Evolutionary conservation across 2,797 vertebrate genomes (phyloP), one percentile per base, ranked within the genome.

Genomic region (Acanthurus lineatus): DNA sequence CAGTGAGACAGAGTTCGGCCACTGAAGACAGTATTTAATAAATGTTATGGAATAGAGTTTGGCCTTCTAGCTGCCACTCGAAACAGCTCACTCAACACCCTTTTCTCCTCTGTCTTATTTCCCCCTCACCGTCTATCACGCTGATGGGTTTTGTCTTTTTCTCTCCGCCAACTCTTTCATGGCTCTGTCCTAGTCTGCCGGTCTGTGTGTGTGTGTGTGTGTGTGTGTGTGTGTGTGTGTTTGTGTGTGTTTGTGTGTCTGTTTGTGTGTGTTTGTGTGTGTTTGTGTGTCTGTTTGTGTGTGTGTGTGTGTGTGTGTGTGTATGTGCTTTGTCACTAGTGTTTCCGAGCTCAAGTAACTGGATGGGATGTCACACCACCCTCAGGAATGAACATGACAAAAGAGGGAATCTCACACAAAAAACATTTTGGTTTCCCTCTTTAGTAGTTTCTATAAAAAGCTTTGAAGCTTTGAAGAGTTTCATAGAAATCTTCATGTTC

Each of bases 1-100:
- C 83, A 77, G 86, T 19, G 54, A 87, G 84, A 82, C 86, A 8
- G 86, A 87, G 89, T 89, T 79, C 57, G 73, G 83, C 86, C 84
- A 69, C 85, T 81, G 84, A 79, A 91, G 86, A 89, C 85, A 69
- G 71, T 90, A 88, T 93, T 93, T 93, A 91, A 92, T 93, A 94
- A 91, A 91, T 86, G 89, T 93, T 93, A 88, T 84, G 85, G 87
- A 92, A 88, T 88, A 73, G 78, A 89, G 87, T 89, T 89, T 87
- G 87, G 82, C 75, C 76, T 85, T 88, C 84, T 52, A 77, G 78
- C 81, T 88, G 84, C 81, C 84, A 84, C 74, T 89, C 72, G 81
- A 88, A 90, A 85, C 59, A 19, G 60, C 81, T 89, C 88, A 85
- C 86, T 90, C 89, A 83, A 90, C 87, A 83, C 86, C 86, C 89